phyloP scores from a whole-genome alignment of 2,113 vertebrate species.

The Pseudorectes ferrugineus region DNA sequence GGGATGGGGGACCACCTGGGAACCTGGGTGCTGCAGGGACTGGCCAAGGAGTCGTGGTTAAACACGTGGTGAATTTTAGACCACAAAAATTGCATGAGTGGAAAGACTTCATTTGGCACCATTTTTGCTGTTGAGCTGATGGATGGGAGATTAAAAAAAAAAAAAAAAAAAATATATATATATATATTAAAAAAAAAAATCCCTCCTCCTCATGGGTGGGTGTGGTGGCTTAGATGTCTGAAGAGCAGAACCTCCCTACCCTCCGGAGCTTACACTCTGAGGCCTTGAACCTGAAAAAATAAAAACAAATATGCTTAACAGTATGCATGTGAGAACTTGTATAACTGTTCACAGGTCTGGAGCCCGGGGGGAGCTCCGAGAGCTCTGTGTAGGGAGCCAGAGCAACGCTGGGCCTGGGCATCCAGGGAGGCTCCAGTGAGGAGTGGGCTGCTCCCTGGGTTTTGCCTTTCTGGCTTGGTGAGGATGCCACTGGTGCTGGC shows the following conservation, averaged over 20 bases:
- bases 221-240: slow-evolving; percentile 43
- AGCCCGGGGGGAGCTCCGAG: neutral
- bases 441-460: rapidly evolving
- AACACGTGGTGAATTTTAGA: slow-evolving; percentile 14
- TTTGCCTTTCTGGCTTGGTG: neutral
- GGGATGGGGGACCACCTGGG: slow-evolving; percentile 41
- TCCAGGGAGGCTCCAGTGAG: rapidly evolving
- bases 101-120: slow-evolving; percentile 47
- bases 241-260: slow-evolving; percentile 41
- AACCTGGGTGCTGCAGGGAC: slow-evolving; percentile 34
- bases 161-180: no score
- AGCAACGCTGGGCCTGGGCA: neutral
- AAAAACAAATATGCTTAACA: slow-evolving; percentile 39
- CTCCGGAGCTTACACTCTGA: neutral
- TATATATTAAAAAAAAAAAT: neutral
- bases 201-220: neutral
- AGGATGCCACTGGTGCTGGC: neutral
- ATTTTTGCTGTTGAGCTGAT: slow-evolving; percentile 16
- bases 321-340: slow-evolving; percentile 26
- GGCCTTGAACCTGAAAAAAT: slow-evolving; percentile 45
- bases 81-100: slow-evolving; percentile 1
- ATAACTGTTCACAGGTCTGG: neutral
- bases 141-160: neutral
- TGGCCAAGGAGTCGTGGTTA: neutral
- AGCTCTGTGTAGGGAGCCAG: neutral